phyloP scores from a whole-genome alignment of 2,113 vertebrate species.

The Herpailurus yagouaroundi region DNA sequence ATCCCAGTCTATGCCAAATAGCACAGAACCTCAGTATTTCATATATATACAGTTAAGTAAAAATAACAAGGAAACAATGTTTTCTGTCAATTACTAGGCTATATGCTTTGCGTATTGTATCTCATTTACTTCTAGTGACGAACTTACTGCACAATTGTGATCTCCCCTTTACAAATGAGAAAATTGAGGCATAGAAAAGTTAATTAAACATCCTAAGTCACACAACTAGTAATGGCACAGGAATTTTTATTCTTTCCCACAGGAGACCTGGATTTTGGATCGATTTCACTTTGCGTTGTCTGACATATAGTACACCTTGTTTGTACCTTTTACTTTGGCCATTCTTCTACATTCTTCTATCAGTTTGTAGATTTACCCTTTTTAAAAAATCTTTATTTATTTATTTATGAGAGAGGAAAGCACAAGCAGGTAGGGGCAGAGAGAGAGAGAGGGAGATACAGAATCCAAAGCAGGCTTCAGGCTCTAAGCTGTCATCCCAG shows the following conservation, averaged over 20 bases:
- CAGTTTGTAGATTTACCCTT: background rate
- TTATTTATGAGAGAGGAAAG: too few species aligned
- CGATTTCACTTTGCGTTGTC: background rate
- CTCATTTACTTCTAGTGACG: background rate
- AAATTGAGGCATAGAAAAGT: background rate
- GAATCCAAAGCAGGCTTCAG: too few species aligned
- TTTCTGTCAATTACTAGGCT: background rate
- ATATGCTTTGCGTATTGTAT: background rate
- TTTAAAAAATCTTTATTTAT: too few species aligned
- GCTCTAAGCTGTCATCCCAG: too few species aligned
- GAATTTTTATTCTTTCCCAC: background rate
- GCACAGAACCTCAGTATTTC: background rate
- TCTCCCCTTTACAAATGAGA: background rate
- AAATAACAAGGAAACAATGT: background rate
- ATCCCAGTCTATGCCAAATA: background rate
- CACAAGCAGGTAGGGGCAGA: too few species aligned
- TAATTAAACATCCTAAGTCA: background rate
- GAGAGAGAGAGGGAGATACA: too few species aligned
- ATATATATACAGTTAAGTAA: background rate
- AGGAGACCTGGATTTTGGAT: background rate
- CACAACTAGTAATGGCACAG: background rate
- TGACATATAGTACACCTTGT: background rate
- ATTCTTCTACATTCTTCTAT: background rate
- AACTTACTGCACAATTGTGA: background rate
- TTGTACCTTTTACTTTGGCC: background rate